Evolutionary conservation across 2,888 invertebrate species (phyloP).

Genomic region (Clistopyga incitator): DNA sequence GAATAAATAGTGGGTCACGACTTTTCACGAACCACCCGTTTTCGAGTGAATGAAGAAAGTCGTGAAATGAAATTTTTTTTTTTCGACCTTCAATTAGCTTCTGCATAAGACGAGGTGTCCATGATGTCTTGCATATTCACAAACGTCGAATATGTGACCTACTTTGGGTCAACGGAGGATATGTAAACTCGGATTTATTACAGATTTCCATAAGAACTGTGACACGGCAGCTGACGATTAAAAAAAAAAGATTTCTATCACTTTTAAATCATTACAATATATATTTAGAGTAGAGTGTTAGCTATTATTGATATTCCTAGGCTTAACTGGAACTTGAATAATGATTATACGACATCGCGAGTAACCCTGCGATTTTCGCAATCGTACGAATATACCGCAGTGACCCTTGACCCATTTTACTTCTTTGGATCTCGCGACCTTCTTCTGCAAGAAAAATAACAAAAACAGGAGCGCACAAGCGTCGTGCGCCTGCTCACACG

Average conservation of each 20-base stretch:
- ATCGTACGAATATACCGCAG: constrained; percentile 3
- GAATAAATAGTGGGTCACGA: too few species aligned
- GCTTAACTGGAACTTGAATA: background rate
- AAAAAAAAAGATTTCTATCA: too few species aligned
- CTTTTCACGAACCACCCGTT: too few species aligned
- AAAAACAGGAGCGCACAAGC: background rate
- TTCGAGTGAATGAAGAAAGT: too few species aligned
- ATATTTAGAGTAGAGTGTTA: background rate
- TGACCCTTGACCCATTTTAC: constrained; percentile 46
- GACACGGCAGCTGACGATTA: background rate
- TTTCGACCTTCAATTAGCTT: too few species aligned
- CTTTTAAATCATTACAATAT: background rate
- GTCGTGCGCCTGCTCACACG: background rate
- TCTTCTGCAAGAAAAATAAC: constrained; percentile 18
- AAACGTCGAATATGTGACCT: too few species aligned
- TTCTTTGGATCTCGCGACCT: constrained; percentile 36
- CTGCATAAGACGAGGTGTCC: too few species aligned
- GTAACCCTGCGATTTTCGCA: background rate
- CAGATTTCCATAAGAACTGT: background rate
- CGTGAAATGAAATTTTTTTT: too few species aligned
- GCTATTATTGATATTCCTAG: background rate
- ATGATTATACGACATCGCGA: background rate
- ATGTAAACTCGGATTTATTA: too few species aligned
- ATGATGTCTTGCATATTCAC: too few species aligned
- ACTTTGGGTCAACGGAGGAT: too few species aligned